Base-by-base conservation (phyloP, 2,113 vertebrate species). In the Clupea harengus region DNA sequence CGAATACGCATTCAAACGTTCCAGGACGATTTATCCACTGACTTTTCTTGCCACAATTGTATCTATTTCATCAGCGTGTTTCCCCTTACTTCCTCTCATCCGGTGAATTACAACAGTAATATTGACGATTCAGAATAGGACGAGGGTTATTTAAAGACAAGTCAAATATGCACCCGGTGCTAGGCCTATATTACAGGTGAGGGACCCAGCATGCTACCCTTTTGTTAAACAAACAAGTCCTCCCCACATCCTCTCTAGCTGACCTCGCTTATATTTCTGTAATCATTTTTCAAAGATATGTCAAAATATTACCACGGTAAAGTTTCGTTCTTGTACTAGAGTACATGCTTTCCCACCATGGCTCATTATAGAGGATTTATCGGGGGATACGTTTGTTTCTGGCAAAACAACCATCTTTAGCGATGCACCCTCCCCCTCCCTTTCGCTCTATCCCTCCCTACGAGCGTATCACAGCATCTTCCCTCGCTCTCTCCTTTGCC, bases 391-490 rank as follows among this genome's bases (percentile, higher is more conserved):
- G 89, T 88, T 85, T 80, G 88, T 88, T 90, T 89, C 90, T 67
- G 82, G 88, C 91, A 89, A 89, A 92, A 91, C 88, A 90, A 91
- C 85, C 95, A 92, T 95, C 89, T 91, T 92, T 88, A 87, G 89
- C 91, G 87, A 88, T 90, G 88, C 89, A 67, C 85, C 92, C 91
- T 82, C 88, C 86, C 72, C 88, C 92, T 90, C 92, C 91, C 89
- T 91, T 92, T 89, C 90, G 80, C 88, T 87, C 84, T 81, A 45
- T 91, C 93, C 87, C 93, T 92, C 91, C 91, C 85, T 84, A 92
- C 90, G 90, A 87, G 91, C 92, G 91, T 91, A 92, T 94, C 93
- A 93, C 93, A 93, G 93, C 94, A 94, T 95, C 94, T 94, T 93
- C 91, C 88, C 87, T 83, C 75, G 84, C 64, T 86, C 91, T 91